Base-by-base conservation (phyloP, 2,113 vertebrate genomes). In the Pleuronectes platessa region DNA sequence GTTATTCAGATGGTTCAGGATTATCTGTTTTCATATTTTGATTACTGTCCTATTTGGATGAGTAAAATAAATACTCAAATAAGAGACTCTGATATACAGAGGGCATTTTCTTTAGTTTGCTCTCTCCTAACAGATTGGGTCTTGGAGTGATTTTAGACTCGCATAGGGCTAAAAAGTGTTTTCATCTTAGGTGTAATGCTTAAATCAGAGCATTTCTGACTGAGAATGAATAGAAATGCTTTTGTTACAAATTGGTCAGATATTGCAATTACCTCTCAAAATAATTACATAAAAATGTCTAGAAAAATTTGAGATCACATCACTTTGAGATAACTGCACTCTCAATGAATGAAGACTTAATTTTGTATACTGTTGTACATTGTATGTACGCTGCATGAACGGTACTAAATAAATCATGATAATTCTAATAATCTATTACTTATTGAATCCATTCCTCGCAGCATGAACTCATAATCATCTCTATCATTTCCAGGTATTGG, bases 401-500 rank as follows among this genome's bases (percentile, higher is more conserved):
- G 4, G 13, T 45, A 13, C 42, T 45, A 3, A 13, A 13, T 4
- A 45, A 45, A 45, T 45, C 14, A 45, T 3, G 42, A 15, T 45
- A 42, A 12, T 42, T 12, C 2, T 42, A 42, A 42, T 35, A 35
- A 35, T 7, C 5, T 35, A 13, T 17, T 49, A 18, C 47, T 53
- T 7, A 9, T 2, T 61, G 15, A n/a, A 59, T n/a, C 20, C 51
- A 37, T 37, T 61, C 9, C n/a, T 40, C 31, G 23, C n/a, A 26
- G 21, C 8, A 21, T 23, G 5, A 1, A 6, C 12, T 71, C 53
- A 1, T 9, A 5, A 1, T 67, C 15, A 3, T 56, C 10, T 0
- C 49, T 10, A 37, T 75, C 14, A 63, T 37, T 20, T 21, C 14
- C 84, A 99, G 98, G 85, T 97, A 98, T 95, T 99, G 98, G 98